A percentile compares a stretch with the other conserved stretches of the same genome.
Evolutionary conservation across 2,113 vertebrate genomes (phyloP).

Genomic region (Gadus macrocephalus): DNA sequence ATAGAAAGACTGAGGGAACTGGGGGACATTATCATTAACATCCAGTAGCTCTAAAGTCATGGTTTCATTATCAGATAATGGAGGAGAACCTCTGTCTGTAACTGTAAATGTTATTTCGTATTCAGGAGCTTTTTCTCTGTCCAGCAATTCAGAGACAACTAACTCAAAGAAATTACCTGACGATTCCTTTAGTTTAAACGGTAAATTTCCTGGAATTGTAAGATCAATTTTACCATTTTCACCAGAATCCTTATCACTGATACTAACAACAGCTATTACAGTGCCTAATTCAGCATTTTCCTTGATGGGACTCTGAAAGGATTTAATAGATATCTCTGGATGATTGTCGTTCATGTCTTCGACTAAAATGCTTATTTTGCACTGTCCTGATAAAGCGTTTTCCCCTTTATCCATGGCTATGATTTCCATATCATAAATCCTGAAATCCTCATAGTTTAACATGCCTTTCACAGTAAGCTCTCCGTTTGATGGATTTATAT

Average conservation of each 20-base stretch:
- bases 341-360: constrained; percentile 69
- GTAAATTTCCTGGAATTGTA: constrained; percentile 48
- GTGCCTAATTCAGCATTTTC: constrained; percentile 56
- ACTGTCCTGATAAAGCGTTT: constrained; percentile 37
- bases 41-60: constrained; percentile 67
- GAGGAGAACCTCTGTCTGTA: constrained; percentile 63
- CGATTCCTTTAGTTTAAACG: constrained; percentile 61
- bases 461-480: constrained; percentile 47
- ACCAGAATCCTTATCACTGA: constrained; percentile 67
- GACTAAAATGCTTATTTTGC: constrained; percentile 38
- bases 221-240: constrained; percentile 64
- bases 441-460: constrained; percentile 53
- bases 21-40: constrained; percentile 68
- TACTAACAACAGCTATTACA: constrained; percentile 68
- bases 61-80: constrained; percentile 67
- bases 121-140: constrained; percentile 62
- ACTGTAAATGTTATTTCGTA: constrained; percentile 68
- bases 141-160: constrained; percentile 60
- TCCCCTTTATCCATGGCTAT: constrained; percentile 47
- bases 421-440: constrained; percentile 48
- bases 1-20: constrained; percentile 61
- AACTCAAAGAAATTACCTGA: constrained; percentile 68
- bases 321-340: constrained; percentile 74
- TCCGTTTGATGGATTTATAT: constrained; percentile 35
- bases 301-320: constrained; percentile 66